These are phyloP conservation scores for Lophochroa leadbeateri DNA, from an alignment of 2,113 vertebrate genomes.

Conservation along the genomic window DNA sequence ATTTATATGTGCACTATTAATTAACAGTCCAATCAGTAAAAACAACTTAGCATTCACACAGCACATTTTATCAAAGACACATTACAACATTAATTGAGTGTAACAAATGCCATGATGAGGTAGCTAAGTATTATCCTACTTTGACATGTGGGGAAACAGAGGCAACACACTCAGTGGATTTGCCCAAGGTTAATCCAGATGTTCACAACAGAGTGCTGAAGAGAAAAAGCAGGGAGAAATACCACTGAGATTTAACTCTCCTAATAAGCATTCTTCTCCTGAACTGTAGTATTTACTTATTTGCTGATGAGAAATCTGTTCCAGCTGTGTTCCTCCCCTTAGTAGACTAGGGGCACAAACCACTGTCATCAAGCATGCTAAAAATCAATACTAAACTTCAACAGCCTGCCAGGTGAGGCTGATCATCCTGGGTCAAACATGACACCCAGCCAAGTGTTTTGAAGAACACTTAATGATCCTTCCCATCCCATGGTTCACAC, in stretches of 20 bases:
- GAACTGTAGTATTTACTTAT: background rate
- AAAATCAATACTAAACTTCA: background rate
- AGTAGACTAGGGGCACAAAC: background rate
- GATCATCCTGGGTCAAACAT: background rate
- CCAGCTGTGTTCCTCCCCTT: background rate
- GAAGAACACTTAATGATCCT: background rate
- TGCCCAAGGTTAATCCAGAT: slow-evolving; percentile 13
- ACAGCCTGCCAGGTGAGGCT: background rate
- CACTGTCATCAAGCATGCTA: background rate
- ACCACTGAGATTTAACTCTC: background rate
- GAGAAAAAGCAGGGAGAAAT: background rate
- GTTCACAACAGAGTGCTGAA: background rate
- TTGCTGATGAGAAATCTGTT: background rate
- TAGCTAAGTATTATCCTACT: background rate
- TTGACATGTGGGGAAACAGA: background rate
- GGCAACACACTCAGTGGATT: background rate
- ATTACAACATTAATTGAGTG: slow-evolving; percentile 49
- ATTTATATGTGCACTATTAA: slow-evolving; percentile 54
- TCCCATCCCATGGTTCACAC: background rate
- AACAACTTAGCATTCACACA: slow-evolving; percentile 33
- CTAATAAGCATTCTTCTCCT: background rate
- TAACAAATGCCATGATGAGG: background rate
- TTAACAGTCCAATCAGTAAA: slow-evolving; percentile 67
- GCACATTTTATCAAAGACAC: slow-evolving; percentile 29
- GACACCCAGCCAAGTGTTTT: background rate